phyloP scores from a whole-genome alignment of 2,113 vertebrate genomes.

The Nothoprocta pentlandii region DNA sequence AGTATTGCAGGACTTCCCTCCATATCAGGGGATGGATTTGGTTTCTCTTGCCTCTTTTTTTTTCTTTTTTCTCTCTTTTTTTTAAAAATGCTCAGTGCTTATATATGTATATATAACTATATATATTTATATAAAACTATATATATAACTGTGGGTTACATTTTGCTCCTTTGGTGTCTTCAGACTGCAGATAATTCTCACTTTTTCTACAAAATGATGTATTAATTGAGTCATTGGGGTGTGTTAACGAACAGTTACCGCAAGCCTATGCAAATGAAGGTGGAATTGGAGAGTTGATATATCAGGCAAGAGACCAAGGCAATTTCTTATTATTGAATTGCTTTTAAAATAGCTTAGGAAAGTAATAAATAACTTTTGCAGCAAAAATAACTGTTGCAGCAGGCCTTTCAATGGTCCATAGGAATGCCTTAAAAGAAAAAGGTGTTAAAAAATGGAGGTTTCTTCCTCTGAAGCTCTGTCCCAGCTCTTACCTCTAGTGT shows the following conservation, averaged over 20 bases:
- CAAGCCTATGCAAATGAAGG: slow-evolving; percentile 15
- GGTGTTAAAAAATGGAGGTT: background rate
- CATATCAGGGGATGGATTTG: rapidly evolving
- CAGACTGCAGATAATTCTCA: background rate
- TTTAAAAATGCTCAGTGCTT: background rate
- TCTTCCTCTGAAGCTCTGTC: background rate
- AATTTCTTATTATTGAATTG: background rate
- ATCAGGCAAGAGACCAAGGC: slow-evolving; percentile 11
- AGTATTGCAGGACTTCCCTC: background rate
- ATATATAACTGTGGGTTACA: background rate
- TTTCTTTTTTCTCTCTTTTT: background rate
- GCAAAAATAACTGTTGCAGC: background rate
- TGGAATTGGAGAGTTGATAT: slow-evolving; percentile 19
- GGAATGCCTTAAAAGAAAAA: background rate
- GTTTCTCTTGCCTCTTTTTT: background rate
- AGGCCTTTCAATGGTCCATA: background rate
- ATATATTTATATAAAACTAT: no score
- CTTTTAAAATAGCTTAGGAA: background rate
- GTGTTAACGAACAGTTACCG: slow-evolving; percentile 13
- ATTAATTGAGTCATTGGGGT: slow-evolving; percentile 27
- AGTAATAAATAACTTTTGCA: background rate
- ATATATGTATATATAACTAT: no score
- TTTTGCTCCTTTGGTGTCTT: background rate
- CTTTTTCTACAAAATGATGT: background rate
- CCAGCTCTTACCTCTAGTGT: background rate